Conservation (phyloP, 2,797 vertebrate genomes). For the Ambastaia sidthimunki region DNA sequence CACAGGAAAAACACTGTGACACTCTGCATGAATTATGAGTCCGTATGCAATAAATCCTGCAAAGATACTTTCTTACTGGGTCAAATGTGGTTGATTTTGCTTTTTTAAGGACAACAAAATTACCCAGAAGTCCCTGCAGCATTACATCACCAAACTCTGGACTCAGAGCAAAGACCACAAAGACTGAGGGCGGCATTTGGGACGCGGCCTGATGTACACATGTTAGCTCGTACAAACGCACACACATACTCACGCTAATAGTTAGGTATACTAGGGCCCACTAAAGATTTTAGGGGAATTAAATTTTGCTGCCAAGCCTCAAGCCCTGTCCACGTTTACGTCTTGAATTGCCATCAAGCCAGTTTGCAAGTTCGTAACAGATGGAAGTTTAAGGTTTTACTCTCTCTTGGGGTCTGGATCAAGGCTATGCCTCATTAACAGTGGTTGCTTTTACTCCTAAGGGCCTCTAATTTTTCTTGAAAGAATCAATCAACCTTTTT, state of each 20-base stretch:
- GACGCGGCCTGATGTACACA: background rate
- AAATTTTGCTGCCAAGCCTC: constrained; percentile 46
- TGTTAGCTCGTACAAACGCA: background rate
- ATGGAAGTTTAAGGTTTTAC: constrained; percentile 48
- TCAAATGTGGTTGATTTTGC: background rate
- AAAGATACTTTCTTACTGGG: background rate
- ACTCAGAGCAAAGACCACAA: background rate
- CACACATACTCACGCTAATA: constrained; percentile 5
- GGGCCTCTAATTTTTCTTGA: constrained; percentile 11
- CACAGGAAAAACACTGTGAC: constrained; percentile 18
- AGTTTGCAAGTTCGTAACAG: constrained; percentile 58
- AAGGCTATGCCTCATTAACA: constrained; percentile 35
- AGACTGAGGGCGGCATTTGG: background rate
- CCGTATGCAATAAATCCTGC: constrained; percentile 48
- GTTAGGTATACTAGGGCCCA: constrained; percentile 29
- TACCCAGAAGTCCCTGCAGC: background rate
- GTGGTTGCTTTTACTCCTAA: constrained; percentile 15
- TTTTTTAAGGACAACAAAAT: background rate
- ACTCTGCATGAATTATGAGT: constrained; percentile 6
- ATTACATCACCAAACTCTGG: constrained; percentile 12
- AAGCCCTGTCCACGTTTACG: constrained; percentile 53
- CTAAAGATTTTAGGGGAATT: constrained; percentile 45
- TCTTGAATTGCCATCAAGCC: constrained; percentile 77
- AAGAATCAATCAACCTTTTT: constrained; percentile 18
- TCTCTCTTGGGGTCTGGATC: constrained; percentile 45